Conservation (phyloP, 2,797 vertebrate genomes). For the Anniella stebbinsi region DNA sequence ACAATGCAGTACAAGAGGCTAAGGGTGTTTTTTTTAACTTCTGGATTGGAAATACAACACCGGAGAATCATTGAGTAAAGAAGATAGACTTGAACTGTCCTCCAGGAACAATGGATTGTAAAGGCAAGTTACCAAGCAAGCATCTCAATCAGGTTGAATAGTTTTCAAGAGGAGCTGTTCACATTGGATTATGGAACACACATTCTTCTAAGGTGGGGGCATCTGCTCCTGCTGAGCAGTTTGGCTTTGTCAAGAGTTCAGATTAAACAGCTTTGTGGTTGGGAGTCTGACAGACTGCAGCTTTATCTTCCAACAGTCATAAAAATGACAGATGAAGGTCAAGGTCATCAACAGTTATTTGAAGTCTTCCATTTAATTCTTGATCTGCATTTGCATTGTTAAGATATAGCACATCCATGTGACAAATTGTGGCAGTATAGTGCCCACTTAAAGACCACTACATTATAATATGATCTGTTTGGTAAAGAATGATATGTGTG, state of each 20-base stretch:
- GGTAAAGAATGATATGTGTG: background rate
- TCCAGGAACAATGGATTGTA: background rate
- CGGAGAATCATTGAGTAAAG: background rate
- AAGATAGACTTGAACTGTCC: background rate
- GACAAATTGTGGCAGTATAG: background rate
- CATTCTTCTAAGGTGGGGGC: conserved; percentile 17
- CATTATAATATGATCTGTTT: background rate
- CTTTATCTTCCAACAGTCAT: conserved; percentile 38
- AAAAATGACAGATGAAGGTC: conserved; percentile 21
- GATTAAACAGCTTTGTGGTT: conserved; percentile 44
- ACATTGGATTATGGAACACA: background rate
- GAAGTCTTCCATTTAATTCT: conserved; percentile 20
- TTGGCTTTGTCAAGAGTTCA: conserved; percentile 24
- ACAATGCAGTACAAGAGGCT: background rate
- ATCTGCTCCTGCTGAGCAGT: conserved; percentile 35
- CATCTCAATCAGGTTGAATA: background rate
- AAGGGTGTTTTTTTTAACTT: background rate
- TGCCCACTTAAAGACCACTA: background rate
- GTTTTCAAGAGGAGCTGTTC: background rate
- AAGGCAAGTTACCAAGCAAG: background rate
- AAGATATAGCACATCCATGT: background rate
- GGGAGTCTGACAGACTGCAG: conserved; percentile 51
- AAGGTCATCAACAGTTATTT: conserved; percentile 21
- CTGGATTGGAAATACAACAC: background rate
- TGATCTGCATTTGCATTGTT: background rate